phyloP scores from a whole-genome alignment of 1,140 invertebrate genomes.

The Drosophila murphyi region DNA sequence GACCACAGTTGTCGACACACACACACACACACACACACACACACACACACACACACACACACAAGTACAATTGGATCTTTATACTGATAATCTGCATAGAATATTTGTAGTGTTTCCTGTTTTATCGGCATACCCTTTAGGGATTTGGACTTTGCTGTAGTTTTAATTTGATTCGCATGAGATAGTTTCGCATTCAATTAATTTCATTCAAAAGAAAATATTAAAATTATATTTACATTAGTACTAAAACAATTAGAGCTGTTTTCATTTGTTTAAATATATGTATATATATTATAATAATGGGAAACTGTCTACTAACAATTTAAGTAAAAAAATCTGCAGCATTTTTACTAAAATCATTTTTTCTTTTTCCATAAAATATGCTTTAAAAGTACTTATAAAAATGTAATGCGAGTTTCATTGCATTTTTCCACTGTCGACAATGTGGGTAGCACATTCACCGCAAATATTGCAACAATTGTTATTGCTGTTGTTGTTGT shows the following conservation, averaged over 20 bases:
- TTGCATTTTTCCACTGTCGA: constrained; percentile 1
- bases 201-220: not conserved
- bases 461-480: constrained; percentile 61
- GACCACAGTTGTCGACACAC: constrained; percentile 32
- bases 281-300: too few relatives aligned
- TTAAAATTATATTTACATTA: not conserved
- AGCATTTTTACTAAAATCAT: too few relatives aligned
- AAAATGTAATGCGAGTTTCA: too few relatives aligned
- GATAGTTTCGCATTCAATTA: constrained; percentile 4
- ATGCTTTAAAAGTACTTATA: too few relatives aligned
- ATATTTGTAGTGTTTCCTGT: constrained; percentile 8
- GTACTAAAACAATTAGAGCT: not conserved
- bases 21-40: not conserved
- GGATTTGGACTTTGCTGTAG: not conserved
- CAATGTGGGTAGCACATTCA: constrained; percentile 30
- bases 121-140: constrained; percentile 1
- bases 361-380: too few relatives aligned
- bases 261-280: not conserved
- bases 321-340: too few relatives aligned
- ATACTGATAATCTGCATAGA: constrained; percentile 31
- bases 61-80: constrained; percentile 23
- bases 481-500: constrained; percentile 1
- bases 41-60: too few relatives aligned
- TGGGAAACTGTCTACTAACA: too few relatives aligned
- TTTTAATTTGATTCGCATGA: constrained; percentile 18